Evolutionary conservation across 2,113 vertebrate genomes (phyloP), one percentile per base, ranked within the genome.

Genomic region (Dasyornis broadbenti): DNA sequence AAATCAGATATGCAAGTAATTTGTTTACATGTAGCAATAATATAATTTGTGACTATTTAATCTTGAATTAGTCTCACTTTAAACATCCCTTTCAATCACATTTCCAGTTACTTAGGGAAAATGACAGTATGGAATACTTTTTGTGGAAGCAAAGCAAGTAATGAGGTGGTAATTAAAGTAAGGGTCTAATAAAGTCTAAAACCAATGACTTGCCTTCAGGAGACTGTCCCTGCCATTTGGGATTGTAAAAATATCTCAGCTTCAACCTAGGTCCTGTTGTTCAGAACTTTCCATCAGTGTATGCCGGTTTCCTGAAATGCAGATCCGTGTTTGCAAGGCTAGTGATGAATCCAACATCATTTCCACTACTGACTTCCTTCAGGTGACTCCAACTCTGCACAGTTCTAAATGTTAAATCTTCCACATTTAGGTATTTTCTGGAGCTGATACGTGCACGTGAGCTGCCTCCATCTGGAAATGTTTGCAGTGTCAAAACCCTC

Each of bases 21-120:
- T 96, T 97, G 96, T 97, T 96, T 96, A 97, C 88, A 92, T 94
- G 93, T 92, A 92, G 95, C 94, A 96, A 96, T 97, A 97, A 97
- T 96, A 94, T 97, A 95, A 97, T 97, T 97, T 97, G 96, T 95
- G 91, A 95, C 92, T 96, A 94, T 95, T 97, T 97, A 97, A 96
- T 95, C 92, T 95, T 96, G 95, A 97, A 96, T 96, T 94, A 96
- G 90, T 95, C 92, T 93, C 92, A 96, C 93, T 96, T 94, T 96
- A 95, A 96, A 95, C 96, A 95, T 82, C 95, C 93, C 90, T 96
- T 97, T 95, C 96, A 96, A 95, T 94, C 94, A 95, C 56, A 81
- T 85, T 97, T 96, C 86, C 65, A 95, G 94, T 97, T 95, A 95
- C 94, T 96, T 95, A 96, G 65, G 60, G 92, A 87, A 95, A 96